phyloP scores from a whole-genome alignment of 2,888 invertebrate genomes.

The Noctua janthina region DNA sequence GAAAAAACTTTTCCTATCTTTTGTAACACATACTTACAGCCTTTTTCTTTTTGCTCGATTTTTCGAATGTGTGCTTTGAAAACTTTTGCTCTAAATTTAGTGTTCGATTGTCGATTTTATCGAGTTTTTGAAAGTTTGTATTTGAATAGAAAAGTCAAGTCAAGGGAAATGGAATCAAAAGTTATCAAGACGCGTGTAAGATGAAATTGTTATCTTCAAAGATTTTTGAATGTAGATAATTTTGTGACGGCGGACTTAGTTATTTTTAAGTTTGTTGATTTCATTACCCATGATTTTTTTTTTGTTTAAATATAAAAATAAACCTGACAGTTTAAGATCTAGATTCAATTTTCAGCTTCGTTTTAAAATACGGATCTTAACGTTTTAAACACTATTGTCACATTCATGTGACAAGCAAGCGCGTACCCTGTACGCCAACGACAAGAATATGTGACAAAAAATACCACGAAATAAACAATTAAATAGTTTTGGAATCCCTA shows the following conservation, averaged over 20 bases:
- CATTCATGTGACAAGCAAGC: too few relatives aligned
- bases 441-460: too few relatives aligned
- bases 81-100: constrained; percentile 49
- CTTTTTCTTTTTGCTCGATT: constrained; percentile 28
- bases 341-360: background rate
- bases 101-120: constrained; percentile 42
- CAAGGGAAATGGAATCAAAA: constrained; percentile 36
- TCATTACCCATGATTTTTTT: background rate
- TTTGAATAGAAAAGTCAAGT: constrained; percentile 37
- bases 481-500: too few relatives aligned
- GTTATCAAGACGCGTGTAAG: constrained; percentile 25
- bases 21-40: constrained; percentile 10
- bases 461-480: too few relatives aligned
- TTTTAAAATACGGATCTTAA: background rate
- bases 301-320: background rate
- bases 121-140: constrained; percentile 48
- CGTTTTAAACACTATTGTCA: too few relatives aligned
- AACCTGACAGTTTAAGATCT: background rate
- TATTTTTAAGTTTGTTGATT: constrained; percentile 25
- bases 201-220: constrained; percentile 23
- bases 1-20: constrained; percentile 47
- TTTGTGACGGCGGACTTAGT: background rate
- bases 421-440: too few relatives aligned
- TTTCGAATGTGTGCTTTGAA: constrained; percentile 22
- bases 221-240: constrained; percentile 15